phyloP scores from a whole-genome alignment of 2,113 vertebrate species.

The Sterrhoptilus dennistouni region DNA sequence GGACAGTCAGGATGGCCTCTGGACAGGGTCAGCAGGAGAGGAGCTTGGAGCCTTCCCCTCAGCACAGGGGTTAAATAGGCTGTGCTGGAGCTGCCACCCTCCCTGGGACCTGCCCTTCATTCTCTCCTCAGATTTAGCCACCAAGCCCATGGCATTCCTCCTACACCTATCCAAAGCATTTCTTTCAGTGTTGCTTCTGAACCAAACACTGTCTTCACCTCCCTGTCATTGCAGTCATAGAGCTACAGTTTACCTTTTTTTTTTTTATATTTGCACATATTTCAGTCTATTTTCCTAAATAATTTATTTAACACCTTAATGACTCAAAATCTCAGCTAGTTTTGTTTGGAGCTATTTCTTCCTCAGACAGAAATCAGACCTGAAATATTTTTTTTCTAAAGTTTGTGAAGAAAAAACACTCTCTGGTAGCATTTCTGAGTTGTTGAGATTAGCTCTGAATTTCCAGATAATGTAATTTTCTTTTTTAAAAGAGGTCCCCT shows the following conservation, averaged over 20 bases:
- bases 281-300: not conserved
- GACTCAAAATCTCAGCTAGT: not conserved
- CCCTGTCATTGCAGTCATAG: rapidly evolving
- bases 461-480: conserved; percentile 18
- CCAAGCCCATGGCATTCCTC: not conserved
- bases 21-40: rapidly evolving
- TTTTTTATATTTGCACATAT: not conserved
- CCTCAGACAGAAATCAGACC: not conserved
- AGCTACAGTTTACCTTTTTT: not conserved
- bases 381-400: not conserved
- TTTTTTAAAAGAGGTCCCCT: not conserved
- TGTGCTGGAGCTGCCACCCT: not conserved
- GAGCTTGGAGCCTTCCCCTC: not conserved
- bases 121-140: not conserved
- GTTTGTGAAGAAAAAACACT: not conserved
- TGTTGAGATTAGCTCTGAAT: conserved; percentile 5
- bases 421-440: not conserved
- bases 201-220: not conserved
- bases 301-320: not conserved
- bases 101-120: not conserved
- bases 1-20: rapidly evolving
- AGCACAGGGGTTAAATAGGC: rapidly evolving
- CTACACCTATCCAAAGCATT: not conserved
- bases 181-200: not conserved
- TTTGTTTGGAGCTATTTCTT: not conserved